Base-by-base conservation (phyloP, 2,888 invertebrate genomes). In the Pandemis heparana region DNA sequence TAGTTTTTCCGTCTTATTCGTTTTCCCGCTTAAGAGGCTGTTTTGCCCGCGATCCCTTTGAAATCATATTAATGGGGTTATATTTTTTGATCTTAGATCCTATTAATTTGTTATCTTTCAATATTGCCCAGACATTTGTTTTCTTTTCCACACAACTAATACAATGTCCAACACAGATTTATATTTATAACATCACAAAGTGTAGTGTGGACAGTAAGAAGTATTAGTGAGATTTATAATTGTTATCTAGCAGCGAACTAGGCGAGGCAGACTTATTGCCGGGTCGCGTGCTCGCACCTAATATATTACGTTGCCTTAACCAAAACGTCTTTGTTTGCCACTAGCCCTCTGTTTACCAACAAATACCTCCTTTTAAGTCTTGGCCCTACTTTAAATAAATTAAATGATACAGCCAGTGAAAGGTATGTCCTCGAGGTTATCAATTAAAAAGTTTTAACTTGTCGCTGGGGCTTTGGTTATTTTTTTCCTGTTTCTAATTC, bases 171-270 rank as follows among this genome's bases (percentile, higher is more conserved):
- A 18, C 43, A 10, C 56, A 56, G 38, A 38, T 56, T 60, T 43
- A 79, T 76, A 72, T 77, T 77, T 79, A 79, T 65, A 76, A 77
- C 74, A 79, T 79, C 79, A 85, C 81, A 82, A 84, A 83, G 79
- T 76, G 76, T 80, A 79, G 89, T 85, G 90, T 85, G 89, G 89
- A 90, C 90, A 90, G 90, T 88, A 87, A 89, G 89, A 90, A 89
- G 89, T 90, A 89, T 90, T 91, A 89, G 87, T 80, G 83, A 89
- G 89, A 91, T 92, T 91, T 92, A 92, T 92, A 92, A 92, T 92
- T 90, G 91, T 91, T 92, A 91, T 91, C 89, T 89, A 88, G 83
- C 83, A 81, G 82, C 81, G 81, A 84, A 87, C 84, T 86, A 88
- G 91, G 91, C 89, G 90, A 86, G 91, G 91, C 88, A 85, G 83